Evolutionary conservation across 2,888 invertebrate species (phyloP).

Genomic region (Synergus laeviventris): DNA sequence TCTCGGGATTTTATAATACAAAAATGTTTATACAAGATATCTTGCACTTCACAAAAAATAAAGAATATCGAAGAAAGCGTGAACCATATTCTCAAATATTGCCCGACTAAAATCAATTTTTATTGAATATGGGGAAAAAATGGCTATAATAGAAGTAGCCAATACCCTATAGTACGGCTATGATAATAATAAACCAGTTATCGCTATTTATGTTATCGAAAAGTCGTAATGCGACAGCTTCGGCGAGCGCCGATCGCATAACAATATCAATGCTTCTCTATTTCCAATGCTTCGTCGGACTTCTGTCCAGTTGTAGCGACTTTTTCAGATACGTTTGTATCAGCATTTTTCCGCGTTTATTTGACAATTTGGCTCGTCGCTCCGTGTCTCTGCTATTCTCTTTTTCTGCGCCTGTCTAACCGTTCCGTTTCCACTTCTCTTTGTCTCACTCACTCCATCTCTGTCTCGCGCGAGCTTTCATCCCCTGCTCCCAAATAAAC

Average conservation of each 20-base stretch:
- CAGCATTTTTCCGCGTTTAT: conserved; percentile 63
- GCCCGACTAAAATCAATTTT: conserved; percentile 5
- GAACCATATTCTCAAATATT: background rate
- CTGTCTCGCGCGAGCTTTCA: conserved; percentile 38
- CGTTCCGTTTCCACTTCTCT: conserved; percentile 36
- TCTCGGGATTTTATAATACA: too few species aligned
- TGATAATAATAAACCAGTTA: conserved; percentile 51
- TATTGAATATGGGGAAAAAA: background rate
- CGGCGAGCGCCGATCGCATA: conserved; percentile 44
- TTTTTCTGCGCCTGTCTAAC: conserved; percentile 44
- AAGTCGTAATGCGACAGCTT: conserved; percentile 51
- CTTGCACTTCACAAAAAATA: background rate
- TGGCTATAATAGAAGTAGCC: conserved; percentile 16
- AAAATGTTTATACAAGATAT: background rate
- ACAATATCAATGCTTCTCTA: conserved; percentile 39
- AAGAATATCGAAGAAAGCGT: background rate
- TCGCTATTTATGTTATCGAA: conserved; percentile 48
- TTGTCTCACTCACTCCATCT: conserved; percentile 42
- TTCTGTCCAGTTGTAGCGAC: conserved; percentile 45
- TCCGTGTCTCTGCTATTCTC: conserved; percentile 42
- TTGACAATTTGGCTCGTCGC: conserved; percentile 66
- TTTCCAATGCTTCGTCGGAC: conserved; percentile 37
- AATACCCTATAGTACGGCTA: background rate
- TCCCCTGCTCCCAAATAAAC: conserved; percentile 45
- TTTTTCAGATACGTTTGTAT: conserved; percentile 49